Conservation (phyloP, 2,888 invertebrate genomes). For the Nasonia oneida region DNA sequence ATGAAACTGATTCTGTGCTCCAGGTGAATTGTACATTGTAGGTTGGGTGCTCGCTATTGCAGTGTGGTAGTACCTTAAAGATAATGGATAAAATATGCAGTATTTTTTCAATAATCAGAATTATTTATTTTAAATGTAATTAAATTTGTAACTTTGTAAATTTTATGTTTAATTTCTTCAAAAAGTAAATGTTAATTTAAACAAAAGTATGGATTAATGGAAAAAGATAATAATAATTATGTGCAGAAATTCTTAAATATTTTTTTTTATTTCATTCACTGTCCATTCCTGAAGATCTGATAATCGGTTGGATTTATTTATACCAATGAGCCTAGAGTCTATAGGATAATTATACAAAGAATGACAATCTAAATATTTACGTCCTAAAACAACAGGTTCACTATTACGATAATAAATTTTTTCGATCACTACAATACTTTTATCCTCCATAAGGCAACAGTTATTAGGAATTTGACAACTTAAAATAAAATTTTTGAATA, state of each 20-base stretch:
- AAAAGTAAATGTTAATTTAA: not conserved
- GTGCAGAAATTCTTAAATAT: not conserved
- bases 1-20: no score
- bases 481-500: not conserved
- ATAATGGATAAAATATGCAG: no score
- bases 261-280: not conserved
- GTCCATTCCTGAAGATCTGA: not conserved
- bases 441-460: not conserved
- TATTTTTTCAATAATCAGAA: no score
- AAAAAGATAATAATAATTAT: not conserved
- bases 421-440: not conserved
- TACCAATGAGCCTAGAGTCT: not conserved
- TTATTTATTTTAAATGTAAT: no score
- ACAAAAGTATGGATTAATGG: not conserved
- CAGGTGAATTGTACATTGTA: no score
- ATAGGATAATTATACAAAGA: not conserved
- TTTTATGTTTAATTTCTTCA: no score
- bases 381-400: not conserved
- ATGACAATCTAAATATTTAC: not conserved
- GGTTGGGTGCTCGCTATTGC: no score
- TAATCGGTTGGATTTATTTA: not conserved
- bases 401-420: not conserved
- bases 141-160: no score
- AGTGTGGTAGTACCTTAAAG: no score
- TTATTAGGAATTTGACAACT: not conserved